Evolutionary conservation across 2,888 invertebrate species (phyloP), one percentile per base, ranked within the genome.

Genomic region (Andrena hattorfiana): DNA sequence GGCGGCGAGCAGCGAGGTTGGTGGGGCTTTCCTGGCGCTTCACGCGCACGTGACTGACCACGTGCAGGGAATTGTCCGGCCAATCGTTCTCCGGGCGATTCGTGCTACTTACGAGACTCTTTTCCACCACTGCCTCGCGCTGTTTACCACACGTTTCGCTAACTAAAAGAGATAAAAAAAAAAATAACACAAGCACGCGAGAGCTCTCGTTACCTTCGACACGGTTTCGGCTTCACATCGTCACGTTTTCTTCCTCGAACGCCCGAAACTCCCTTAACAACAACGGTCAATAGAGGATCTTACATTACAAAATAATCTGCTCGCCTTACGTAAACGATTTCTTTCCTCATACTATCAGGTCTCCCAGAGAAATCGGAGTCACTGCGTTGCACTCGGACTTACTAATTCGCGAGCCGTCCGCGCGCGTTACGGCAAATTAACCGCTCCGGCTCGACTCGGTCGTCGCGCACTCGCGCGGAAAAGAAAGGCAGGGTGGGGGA

Each of bases 1-100:
- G 74, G 78, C 73, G 49, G 62, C 51, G 49, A 42, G 7, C 10
- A 62, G 42, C 4, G 84, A 48, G 48, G 32, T 28, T 72, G 76
- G 82, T 64, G 84, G 80, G 80, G 77, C 77, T 84, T 62, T 59
- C 63, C 62, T 77, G 84, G 70, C 77, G 67, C 83, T 73, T 59
- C 51, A 54, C 77, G 83, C 74, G 78, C 88, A 89, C 87, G 87
- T 85, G 85, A 84, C 83, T 68, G 64, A 79, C 78, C 89, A 87
- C 87, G 90, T 90, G 89, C 84, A 83, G 71, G 28, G 69, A 80
- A 83, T 78, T 72, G 76, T 79, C 75, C 66, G 42, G 71, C 59
- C 77, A 68, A 82, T 75, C 77, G 64, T 76, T 68, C 49, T 42
- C 49, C 73, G 48, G 71, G 75, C 78, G 74, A 79, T 77, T 72